Percentiles rank a stretch among this genome's conserved stretches.
phyloP scores from a whole-genome alignment of 2,113 vertebrate genomes.

The Gobiocypris rarus region DNA sequence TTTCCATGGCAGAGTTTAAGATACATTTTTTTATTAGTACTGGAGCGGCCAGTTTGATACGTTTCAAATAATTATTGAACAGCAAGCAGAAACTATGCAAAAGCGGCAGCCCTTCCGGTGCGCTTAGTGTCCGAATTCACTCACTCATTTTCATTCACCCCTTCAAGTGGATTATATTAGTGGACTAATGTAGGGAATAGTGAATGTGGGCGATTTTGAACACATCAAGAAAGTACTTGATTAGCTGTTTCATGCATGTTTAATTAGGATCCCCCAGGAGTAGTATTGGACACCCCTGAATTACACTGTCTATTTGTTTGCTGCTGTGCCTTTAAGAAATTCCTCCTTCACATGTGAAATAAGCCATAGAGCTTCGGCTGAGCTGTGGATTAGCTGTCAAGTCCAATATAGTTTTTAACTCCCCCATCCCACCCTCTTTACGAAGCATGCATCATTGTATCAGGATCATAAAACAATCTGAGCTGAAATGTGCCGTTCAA shows the following conservation, averaged over 20 bases:
- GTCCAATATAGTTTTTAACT: neutral
- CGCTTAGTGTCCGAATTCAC: no score
- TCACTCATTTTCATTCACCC: no score
- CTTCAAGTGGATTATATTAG: no score
- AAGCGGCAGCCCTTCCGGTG: no score
- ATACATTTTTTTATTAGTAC: no score
- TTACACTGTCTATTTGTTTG: neutral
- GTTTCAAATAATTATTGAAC: no score
- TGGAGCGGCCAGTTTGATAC: no score
- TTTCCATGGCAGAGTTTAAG: no score
- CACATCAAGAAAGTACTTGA: neutral
- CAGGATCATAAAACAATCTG: constrained; percentile 1
- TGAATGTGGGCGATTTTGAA: no score
- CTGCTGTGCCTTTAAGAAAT: neutral
- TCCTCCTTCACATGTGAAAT: neutral
- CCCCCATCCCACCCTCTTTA: neutral
- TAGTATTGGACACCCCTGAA: neutral
- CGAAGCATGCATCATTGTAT: constrained; percentile 5
- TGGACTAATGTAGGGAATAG: no score
- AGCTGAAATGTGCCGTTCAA: neutral
- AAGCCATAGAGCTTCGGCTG: neutral
- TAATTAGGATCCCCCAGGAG: neutral
- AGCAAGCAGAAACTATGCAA: no score
- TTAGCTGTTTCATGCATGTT: neutral
- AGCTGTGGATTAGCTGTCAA: constrained; percentile 9